These are phyloP conservation scores for Zaprionus bogoriensis DNA, from an alignment of 2,888 invertebrate species.

Conservation along the genomic window DNA sequence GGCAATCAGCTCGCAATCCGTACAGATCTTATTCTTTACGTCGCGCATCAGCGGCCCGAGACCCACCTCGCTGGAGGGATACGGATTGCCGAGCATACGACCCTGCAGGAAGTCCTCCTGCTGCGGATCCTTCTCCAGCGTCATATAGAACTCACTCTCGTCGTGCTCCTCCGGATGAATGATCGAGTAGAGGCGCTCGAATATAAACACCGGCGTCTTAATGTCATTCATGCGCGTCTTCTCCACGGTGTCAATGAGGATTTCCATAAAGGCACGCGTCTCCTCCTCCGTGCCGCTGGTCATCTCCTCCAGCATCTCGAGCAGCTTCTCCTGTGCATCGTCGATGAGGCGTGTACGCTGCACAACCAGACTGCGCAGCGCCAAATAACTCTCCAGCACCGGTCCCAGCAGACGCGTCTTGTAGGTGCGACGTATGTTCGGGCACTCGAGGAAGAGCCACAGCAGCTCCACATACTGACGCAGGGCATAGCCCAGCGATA, in stretches of 20 bases:
- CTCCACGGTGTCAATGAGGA: slow-evolving; percentile 97
- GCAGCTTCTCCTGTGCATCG: slow-evolving; percentile 96
- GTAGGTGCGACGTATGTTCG: slow-evolving; percentile 93
- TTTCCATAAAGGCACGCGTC: slow-evolving; percentile 98
- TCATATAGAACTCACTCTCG: slow-evolving; percentile 97
- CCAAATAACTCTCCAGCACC: slow-evolving; percentile 94
- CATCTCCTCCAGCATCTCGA: slow-evolving; percentile 97
- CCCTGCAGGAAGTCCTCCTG: slow-evolving; percentile 99
- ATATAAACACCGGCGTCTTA: slow-evolving; percentile 98
- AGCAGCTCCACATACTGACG: slow-evolving; percentile 95
- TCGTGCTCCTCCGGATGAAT: slow-evolving; percentile 99
- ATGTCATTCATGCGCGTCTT: slow-evolving; percentile 95
- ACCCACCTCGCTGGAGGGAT: slow-evolving; percentile 95
- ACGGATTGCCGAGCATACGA: slow-evolving; percentile 98
- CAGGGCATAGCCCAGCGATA: slow-evolving; percentile 96
- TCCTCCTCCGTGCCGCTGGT: slow-evolving; percentile 97
- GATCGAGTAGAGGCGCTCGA: slow-evolving; percentile 97
- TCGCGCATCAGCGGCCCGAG: slow-evolving; percentile 99
- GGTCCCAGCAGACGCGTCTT: slow-evolving; percentile 92
- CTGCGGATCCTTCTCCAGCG: slow-evolving; percentile 98
- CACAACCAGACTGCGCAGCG: slow-evolving; percentile 93
- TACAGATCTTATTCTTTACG: slow-evolving; percentile 99
- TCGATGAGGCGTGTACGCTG: slow-evolving; percentile 97
- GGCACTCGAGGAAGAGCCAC: slow-evolving; percentile 93
- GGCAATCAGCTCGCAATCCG: slow-evolving; percentile 99